Evolutionary conservation across 2,113 vertebrate genomes (phyloP).

Genomic region (Tragelaphus scriptus): DNA sequence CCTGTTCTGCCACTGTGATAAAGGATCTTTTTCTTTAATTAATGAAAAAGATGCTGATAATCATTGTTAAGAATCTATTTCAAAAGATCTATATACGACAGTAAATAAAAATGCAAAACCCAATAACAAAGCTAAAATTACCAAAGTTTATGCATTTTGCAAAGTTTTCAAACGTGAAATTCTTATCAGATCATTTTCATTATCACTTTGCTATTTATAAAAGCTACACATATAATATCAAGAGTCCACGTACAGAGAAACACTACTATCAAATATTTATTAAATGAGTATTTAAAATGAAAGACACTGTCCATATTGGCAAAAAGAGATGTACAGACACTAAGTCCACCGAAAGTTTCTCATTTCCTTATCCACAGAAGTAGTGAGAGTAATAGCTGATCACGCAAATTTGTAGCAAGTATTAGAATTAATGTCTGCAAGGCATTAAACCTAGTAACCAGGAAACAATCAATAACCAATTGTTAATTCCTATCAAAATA

Average conservation of each 20-base stretch:
- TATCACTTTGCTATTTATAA: neutral
- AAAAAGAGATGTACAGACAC: neutral
- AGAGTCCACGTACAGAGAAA: neutral
- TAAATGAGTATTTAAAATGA: neutral
- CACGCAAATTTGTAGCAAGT: neutral
- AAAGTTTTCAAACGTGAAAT: neutral
- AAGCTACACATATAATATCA: neutral
- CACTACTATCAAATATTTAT: neutral
- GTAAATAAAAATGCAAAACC: neutral
- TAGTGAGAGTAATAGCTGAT: neutral
- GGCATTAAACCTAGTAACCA: neutral
- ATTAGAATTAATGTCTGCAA: neutral
- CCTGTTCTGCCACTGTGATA: neutral
- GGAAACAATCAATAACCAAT: neutral
- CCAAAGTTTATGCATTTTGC: neutral
- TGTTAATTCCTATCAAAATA: neutral
- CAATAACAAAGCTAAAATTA: neutral
- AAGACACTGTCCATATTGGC: neutral
- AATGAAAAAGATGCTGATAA: neutral
- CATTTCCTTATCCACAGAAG: neutral
- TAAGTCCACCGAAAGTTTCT: neutral
- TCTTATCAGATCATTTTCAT: slow-evolving; percentile 1
- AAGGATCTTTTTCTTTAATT: neutral
- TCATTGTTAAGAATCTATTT: slow-evolving; percentile 12
- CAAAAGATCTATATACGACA: neutral